These are phyloP conservation scores for Spilogale gracilis DNA, from an alignment of 2,113 vertebrate genomes.

Conservation along the genomic window DNA sequence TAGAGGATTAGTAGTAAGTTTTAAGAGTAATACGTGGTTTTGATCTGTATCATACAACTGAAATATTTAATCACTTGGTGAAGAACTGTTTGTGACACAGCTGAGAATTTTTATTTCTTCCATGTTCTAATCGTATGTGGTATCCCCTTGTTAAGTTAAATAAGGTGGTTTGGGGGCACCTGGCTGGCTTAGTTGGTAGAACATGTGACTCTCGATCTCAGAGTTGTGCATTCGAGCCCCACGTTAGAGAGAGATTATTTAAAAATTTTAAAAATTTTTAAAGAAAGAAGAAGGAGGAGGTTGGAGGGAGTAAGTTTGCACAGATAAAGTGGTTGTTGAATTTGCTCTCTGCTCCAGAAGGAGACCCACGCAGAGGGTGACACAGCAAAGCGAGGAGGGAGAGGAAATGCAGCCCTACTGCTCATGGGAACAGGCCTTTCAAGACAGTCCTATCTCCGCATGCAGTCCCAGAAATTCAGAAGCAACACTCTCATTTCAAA, in stretches of 20 bases:
- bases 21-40: not conserved
- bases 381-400: not conserved
- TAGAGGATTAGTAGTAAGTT: not conserved
- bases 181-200: not conserved
- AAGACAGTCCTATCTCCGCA: constrained; percentile 37
- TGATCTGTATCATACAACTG: not conserved
- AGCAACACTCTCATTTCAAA: constrained; percentile 49
- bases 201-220: not conserved
- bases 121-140: not conserved
- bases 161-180: not conserved
- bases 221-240: not conserved
- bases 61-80: not conserved
- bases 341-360: not conserved
- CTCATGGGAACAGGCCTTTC: constrained; percentile 46
- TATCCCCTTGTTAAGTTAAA: not conserved
- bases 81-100: not conserved
- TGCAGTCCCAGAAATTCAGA: constrained; percentile 52
- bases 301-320: not conserved
- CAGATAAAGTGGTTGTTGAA: not conserved
- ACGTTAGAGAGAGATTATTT: not conserved
- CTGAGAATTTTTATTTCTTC: not conserved
- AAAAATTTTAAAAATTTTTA: not conserved
- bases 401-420: not conserved
- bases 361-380: not conserved
- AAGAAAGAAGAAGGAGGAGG: not conserved